Evolutionary conservation across 2,797 vertebrate genomes (phyloP), one percentile per base, ranked within the genome.

Genomic region (Crax fasciolata): DNA sequence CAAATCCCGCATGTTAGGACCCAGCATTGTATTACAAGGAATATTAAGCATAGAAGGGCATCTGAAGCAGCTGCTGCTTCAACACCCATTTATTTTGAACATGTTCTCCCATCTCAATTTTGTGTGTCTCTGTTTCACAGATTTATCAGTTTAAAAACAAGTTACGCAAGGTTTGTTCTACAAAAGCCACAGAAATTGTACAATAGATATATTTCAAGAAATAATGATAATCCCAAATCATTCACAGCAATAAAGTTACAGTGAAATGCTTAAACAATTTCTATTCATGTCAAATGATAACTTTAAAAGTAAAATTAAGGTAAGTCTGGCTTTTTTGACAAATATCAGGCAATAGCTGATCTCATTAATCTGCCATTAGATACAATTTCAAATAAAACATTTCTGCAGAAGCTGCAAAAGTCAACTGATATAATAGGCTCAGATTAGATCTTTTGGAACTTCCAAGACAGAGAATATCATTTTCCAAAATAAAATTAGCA

Each of bases 31-130:
- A 71, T 32, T 43, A 11, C 8, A 6, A 41, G 3, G 6, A 58
- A 39, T 0, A 4, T 8, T 63, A 63, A n/a, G 54, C 84, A 95
- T 87, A 9, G 19, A 96, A 82, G 35, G 27, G 67, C 61, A 74
- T 8, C 24, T 65, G 35, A 74, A 93, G 57, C 19, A 2, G 3
- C 39, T 41, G 44, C 30, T 84, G 38, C 44, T 85, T 10, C 84
- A 61, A 32, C 12, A 1, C 7, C n/a, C 44, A 21, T 94, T 96
- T 94, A 97, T 94, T 96, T 71, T 5, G 9, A 75, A 70, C 3
- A 27, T 1, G 10, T 85, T 68, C 52, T 94, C 39, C 28, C n/a
- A 62, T 28, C 25, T 18, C 11, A 11, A 39, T 17, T 35, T 58
- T 35, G n/a, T 20, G 6, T 3, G 21, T 24, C 11, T 78, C 39